Evolutionary conservation across 2,888 invertebrate genomes (phyloP).

Genomic region (Hylaea fasciaria): DNA sequence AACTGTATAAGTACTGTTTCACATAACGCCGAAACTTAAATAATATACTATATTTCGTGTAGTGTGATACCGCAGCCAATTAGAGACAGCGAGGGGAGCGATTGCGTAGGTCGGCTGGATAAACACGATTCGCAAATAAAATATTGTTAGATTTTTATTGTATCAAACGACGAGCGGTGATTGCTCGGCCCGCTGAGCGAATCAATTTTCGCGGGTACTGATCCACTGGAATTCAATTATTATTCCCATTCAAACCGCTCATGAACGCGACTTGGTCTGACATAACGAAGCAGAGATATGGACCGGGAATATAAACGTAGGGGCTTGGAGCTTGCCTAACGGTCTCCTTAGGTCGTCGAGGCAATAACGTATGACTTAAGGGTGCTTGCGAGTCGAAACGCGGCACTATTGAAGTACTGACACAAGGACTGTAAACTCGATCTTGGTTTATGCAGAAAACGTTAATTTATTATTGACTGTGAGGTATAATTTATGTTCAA

Average conservation of each 20-base stretch:
- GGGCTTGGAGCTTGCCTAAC: conserved; percentile 10
- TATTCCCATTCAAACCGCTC: conserved; percentile 24
- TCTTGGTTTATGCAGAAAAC: too few species aligned
- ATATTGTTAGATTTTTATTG: conserved; percentile 25
- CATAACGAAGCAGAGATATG: conserved; percentile 4
- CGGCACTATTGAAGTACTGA: neutral
- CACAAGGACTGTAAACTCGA: neutral
- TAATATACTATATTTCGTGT: too few species aligned
- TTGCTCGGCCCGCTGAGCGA: conserved; percentile 15
- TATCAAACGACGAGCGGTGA: conserved; percentile 20
- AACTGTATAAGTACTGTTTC: too few species aligned
- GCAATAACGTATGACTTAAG: conserved; percentile 2
- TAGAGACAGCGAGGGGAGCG: conserved; percentile 4
- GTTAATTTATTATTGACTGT: too few species aligned
- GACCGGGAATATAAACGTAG: conserved; percentile 1
- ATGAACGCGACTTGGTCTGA: conserved; percentile 6
- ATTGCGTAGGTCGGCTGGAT: conserved; percentile 5
- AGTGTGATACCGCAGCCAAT: too few species aligned
- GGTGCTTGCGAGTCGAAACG: neutral
- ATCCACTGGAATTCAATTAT: conserved; percentile 27
- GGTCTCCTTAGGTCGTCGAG: conserved; percentile 4
- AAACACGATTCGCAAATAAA: conserved; percentile 13
- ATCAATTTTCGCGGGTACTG: conserved; percentile 26
- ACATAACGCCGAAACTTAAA: too few species aligned
- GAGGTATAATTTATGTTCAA: too few species aligned